Evolutionary conservation across 2,113 vertebrate genomes (phyloP).

Genomic region (Alouatta palliata): DNA sequence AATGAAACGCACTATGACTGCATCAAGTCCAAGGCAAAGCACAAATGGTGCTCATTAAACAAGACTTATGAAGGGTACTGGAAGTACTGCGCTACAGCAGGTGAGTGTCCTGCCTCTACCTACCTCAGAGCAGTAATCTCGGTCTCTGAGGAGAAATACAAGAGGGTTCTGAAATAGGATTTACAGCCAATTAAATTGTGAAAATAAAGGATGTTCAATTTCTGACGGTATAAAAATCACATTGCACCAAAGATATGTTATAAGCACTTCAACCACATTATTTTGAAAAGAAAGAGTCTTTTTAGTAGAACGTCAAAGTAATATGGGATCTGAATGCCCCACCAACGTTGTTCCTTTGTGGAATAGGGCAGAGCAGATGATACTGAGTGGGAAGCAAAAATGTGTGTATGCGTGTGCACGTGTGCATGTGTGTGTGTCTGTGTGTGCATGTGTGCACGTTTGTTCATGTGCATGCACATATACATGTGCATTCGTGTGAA

Average conservation of each 20-base stretch:
- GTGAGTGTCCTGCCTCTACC: not conserved
- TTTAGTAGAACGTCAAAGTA: not conserved
- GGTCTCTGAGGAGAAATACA: rapidly evolving
- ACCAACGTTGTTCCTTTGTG: too few species aligned
- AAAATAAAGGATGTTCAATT: not conserved
- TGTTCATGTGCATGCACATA: too few species aligned
- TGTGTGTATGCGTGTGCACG: not conserved
- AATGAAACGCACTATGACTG: slow-evolving; percentile 5
- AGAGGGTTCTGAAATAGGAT: not conserved
- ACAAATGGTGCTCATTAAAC: slow-evolving; percentile 63
- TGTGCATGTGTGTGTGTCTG: too few species aligned
- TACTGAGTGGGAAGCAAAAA: not conserved
- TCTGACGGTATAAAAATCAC: not conserved
- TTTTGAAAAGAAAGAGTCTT: not conserved
- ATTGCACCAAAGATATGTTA: not conserved
- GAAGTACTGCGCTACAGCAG: slow-evolving; percentile 50
- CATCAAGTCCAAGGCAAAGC: not conserved
- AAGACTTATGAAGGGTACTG: slow-evolving; percentile 20
- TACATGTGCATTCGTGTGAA: too few species aligned
- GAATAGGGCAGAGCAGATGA: not conserved
- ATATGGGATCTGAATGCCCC: not conserved
- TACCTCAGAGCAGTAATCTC: rapidly evolving
- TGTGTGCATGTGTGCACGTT: too few species aligned
- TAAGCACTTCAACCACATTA: rapidly evolving
- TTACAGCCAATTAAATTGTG: too few species aligned